A percentile compares a stretch with the other conserved stretches of the same genome.
Conservation (phyloP, 1,140 invertebrate species). For the Cydia splendana region DNA sequence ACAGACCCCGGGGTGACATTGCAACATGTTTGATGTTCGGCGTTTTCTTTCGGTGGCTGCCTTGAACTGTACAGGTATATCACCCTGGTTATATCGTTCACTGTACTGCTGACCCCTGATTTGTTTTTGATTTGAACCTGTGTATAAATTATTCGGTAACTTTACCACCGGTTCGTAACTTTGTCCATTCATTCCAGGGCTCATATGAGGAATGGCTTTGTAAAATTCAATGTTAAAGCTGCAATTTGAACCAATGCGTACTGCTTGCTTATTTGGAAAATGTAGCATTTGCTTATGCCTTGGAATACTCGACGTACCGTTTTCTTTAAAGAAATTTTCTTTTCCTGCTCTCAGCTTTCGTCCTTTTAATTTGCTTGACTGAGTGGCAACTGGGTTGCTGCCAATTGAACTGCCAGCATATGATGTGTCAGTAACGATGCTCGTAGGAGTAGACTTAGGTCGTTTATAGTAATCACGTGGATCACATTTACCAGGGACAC, state of each 20-base stretch:
- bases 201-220: background rate
- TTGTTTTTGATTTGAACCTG: background rate
- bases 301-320: background rate
- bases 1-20: background rate
- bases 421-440: background rate
- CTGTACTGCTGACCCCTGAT: background rate
- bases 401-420: background rate
- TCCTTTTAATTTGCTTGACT: background rate
- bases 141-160: background rate
- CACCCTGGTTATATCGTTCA: background rate
- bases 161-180: background rate
- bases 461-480: background rate
- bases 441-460: background rate
- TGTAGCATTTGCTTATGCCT: background rate
- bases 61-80: background rate
- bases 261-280: background rate
- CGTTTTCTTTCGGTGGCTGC: background rate
- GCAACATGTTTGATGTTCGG: background rate
- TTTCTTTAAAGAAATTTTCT: background rate
- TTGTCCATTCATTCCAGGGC: background rate
- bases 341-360: background rate
- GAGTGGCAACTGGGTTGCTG: background rate
- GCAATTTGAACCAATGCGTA: background rate
- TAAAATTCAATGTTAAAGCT: background rate
- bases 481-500: conserved; percentile 4